Conservation (phyloP, 2,888 invertebrate species). For the Tipula vernalis region DNA sequence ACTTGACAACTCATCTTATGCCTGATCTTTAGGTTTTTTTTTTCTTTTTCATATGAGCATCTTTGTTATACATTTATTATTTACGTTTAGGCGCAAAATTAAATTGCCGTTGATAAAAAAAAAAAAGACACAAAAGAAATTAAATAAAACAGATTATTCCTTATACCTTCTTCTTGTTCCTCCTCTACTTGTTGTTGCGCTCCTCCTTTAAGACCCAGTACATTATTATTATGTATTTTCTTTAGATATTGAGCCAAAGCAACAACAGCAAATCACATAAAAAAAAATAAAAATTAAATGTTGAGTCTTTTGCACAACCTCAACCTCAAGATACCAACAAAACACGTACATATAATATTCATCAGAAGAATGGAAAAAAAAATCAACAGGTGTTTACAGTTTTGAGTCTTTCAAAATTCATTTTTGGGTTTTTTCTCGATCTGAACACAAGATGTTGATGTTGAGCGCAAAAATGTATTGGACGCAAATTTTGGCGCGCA, state of each 20-base stretch:
- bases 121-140: neutral
- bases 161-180: neutral
- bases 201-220: neutral
- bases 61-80: neutral
- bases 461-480: neutral
- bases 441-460: neutral
- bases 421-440: neutral
- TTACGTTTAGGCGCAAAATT: neutral
- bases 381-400: neutral
- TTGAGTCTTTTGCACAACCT: neutral
- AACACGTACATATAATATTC: neutral
- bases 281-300: neutral
- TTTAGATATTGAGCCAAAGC: neutral
- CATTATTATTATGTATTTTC: neutral
- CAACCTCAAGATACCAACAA: neutral
- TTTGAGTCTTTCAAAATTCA: neutral
- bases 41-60: neutral
- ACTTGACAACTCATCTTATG: constrained; percentile 4
- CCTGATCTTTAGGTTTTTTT: neutral
- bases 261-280: neutral
- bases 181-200: neutral
- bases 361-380: neutral
- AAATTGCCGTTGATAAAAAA: neutral
- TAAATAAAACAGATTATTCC: neutral
- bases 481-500: neutral